Conservation (phyloP, 2,888 invertebrate genomes). For the Trissonchulus latispiculum region DNA sequence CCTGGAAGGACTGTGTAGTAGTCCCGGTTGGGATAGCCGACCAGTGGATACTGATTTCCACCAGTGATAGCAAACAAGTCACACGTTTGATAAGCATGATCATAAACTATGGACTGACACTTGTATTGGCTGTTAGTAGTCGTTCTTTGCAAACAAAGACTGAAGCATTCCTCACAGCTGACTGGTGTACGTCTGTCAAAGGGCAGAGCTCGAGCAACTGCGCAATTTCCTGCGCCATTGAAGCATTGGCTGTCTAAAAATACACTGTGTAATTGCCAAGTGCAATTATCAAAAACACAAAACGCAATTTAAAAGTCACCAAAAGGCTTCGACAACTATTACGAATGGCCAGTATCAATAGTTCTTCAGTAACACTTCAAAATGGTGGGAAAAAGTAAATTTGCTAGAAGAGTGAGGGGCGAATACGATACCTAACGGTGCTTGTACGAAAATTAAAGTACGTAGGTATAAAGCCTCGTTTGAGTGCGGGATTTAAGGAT, state of each 20-base stretch:
- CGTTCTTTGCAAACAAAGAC: background rate
- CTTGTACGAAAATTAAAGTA: too few species aligned
- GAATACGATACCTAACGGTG: too few species aligned
- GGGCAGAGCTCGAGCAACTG: conserved; percentile 15
- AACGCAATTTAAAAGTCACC: too few species aligned
- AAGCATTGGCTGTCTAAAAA: conserved; percentile 13
- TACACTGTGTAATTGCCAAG: too few species aligned
- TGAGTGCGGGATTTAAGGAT: too few species aligned
- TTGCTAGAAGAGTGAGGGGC: too few species aligned
- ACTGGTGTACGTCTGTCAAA: conserved; percentile 10
- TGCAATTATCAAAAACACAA: too few species aligned
- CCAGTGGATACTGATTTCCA: conserved; percentile 15
- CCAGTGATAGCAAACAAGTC: conserved; percentile 18
- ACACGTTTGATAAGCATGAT: conserved; percentile 16
- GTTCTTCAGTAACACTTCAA: too few species aligned
- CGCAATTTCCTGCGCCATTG: conserved; percentile 4
- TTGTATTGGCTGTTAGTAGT: background rate
- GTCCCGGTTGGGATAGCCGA: conserved; percentile 5
- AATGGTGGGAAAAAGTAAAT: too few species aligned
- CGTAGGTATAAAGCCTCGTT: too few species aligned
- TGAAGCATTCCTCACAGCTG: conserved; percentile 11
- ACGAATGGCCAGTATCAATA: too few species aligned
- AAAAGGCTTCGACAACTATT: too few species aligned
- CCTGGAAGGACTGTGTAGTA: background rate
- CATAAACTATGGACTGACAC: conserved; percentile 13